Conservation (phyloP, 1,140 invertebrate genomes). For the Pemphigus obesinymphae region DNA sequence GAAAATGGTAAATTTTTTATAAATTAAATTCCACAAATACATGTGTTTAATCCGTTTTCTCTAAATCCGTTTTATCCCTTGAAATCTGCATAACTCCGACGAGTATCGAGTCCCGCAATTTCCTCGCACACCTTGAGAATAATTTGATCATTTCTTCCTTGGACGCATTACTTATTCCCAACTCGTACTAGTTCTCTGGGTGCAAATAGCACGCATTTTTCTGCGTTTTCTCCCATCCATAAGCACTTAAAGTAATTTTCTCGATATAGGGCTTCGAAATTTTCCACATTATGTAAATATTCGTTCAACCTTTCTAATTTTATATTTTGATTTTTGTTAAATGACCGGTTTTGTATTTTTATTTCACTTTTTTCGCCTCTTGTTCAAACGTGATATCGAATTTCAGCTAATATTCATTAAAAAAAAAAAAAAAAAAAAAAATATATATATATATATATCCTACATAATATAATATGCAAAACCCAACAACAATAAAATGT, state of each 20-base stretch:
- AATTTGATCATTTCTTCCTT: slow-evolving; percentile 1
- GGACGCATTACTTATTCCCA: slow-evolving; percentile 19
- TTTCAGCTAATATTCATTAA: background rate
- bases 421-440: background rate
- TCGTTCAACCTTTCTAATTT: background rate
- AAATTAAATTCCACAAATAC: background rate
- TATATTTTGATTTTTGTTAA: background rate
- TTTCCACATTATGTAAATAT: background rate
- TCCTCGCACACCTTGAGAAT: slow-evolving; percentile 23
- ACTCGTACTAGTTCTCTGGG: slow-evolving; percentile 18
- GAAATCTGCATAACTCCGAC: slow-evolving; percentile 8
- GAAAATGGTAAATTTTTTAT: no score
- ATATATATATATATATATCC: background rate
- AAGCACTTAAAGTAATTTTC: slow-evolving; percentile 25
- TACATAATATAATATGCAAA: background rate
- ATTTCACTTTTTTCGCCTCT: no score
- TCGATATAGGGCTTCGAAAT: background rate
- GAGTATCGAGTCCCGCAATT: background rate
- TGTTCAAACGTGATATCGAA: background rate
- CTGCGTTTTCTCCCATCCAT: background rate
- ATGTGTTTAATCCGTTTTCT: background rate
- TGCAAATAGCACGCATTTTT: slow-evolving; percentile 33
- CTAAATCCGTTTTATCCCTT: background rate
- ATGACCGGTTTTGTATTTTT: background rate
- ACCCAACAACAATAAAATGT: background rate